Percentiles rank a stretch among this genome's conserved stretches.
Conservation (phyloP, 2,888 invertebrate species). For the Netelia inedita region DNA sequence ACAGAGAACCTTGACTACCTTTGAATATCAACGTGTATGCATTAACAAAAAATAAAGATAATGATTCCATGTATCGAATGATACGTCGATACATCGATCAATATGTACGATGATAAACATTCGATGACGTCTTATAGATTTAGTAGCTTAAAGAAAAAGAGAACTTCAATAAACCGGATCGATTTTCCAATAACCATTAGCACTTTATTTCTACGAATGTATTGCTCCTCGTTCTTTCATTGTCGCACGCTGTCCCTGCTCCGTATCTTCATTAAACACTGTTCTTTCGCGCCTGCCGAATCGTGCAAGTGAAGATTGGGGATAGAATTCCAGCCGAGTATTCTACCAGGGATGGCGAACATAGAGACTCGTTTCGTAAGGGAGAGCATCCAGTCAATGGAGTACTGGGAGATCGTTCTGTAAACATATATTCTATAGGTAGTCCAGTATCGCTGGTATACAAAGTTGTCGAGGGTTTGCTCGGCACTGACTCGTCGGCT, state of each 20-base stretch:
- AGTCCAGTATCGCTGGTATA: slow-evolving; percentile 47
- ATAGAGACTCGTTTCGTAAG: background rate
- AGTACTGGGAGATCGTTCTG: slow-evolving; percentile 25
- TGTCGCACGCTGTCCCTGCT: background rate
- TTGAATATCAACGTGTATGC: no score
- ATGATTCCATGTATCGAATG: no score
- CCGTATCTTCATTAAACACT: background rate
- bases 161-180: no score
- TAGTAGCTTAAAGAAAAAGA: no score
- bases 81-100: no score
- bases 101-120: no score
- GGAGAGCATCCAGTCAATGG: slow-evolving; percentile 15
- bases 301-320: background rate
- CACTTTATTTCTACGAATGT: background rate
- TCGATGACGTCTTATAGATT: no score
- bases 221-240: background rate
- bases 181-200: no score
- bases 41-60: no score
- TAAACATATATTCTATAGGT: slow-evolving; percentile 38
- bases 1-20: no score
- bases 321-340: background rate
- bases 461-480: slow-evolving; percentile 55
- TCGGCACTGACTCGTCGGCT: slow-evolving; percentile 45
- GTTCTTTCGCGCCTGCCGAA: background rate
- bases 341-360: background rate